Evolutionary conservation across 1,140 invertebrate genomes (phyloP).

Genomic region (Adelges cooleyi): DNA sequence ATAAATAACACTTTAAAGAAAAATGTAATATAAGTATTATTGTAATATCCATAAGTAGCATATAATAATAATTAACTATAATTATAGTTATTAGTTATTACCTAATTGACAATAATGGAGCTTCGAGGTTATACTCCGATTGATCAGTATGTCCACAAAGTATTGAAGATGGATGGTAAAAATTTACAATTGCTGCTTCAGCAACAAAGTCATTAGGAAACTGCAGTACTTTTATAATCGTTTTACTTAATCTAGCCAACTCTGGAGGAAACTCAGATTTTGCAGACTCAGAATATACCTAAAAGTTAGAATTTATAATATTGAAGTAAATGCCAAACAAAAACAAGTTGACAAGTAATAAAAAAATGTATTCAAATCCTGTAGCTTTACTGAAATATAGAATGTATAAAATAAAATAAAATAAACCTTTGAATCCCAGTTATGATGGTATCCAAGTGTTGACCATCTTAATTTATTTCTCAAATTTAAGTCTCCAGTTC

Average conservation of each 20-base stretch:
- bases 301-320: conserved; percentile 38
- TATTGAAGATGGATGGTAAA: conserved; percentile 82
- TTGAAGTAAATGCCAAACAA: conserved; percentile 29
- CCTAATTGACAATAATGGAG: conserved; percentile 80
- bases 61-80: conserved; percentile 5
- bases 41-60: neutral
- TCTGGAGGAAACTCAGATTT: conserved; percentile 59
- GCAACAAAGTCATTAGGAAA: conserved; percentile 53
- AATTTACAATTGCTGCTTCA: conserved; percentile 89
- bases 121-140: conserved; percentile 70
- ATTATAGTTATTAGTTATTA: conserved; percentile 34
- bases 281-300: conserved; percentile 56
- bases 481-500: conserved; percentile 34
- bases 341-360: too few species aligned
- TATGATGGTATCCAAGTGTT: conserved; percentile 88
- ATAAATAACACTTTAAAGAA: neutral
- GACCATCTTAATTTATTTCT: conserved; percentile 68
- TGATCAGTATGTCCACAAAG: conserved; percentile 83
- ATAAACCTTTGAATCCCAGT: conserved; percentile 82
- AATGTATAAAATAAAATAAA: conserved; percentile 33
- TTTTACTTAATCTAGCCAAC: conserved; percentile 49
- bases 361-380: too few species aligned
- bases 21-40: neutral
- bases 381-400: too few species aligned
- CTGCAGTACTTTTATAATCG: conserved; percentile 49